Percentiles rank a stretch among this genome's conserved stretches.
These are phyloP conservation scores for Formicarius rufipectus DNA, from an alignment of 2,113 vertebrate genomes.

Conservation along the genomic window DNA sequence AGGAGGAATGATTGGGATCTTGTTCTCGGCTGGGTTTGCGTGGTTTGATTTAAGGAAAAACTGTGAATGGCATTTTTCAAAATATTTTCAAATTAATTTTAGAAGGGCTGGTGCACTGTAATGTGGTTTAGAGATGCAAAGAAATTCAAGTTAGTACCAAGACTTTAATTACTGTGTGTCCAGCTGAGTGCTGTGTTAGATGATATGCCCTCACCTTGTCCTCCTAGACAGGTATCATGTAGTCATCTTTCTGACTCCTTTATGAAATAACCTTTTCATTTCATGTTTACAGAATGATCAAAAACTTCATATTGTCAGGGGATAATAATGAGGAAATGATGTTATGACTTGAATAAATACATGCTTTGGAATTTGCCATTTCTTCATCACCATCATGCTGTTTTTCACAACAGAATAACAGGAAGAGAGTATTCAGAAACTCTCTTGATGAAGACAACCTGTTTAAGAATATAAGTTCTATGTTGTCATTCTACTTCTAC, in stretches of 20 bases:
- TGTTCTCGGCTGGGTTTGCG: neutral
- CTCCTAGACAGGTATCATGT: neutral
- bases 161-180: neutral
- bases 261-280: neutral
- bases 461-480: neutral
- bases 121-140: neutral
- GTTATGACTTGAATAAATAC: neutral
- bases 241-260: neutral
- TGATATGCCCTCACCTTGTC: neutral
- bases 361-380: neutral
- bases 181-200: neutral
- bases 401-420: neutral
- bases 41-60: neutral
- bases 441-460: rapidly evolving
- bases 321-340: neutral
- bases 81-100: neutral
- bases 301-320: neutral
- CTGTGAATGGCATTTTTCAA: neutral
- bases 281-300: neutral
- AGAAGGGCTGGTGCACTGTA: neutral
- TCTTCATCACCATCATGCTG: neutral
- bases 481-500: neutral
- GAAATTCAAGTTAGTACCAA: neutral
- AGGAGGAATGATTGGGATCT: neutral
- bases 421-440: neutral